Conservation (phyloP, 2,113 vertebrate genomes). For the Falcunculus frontatus region DNA sequence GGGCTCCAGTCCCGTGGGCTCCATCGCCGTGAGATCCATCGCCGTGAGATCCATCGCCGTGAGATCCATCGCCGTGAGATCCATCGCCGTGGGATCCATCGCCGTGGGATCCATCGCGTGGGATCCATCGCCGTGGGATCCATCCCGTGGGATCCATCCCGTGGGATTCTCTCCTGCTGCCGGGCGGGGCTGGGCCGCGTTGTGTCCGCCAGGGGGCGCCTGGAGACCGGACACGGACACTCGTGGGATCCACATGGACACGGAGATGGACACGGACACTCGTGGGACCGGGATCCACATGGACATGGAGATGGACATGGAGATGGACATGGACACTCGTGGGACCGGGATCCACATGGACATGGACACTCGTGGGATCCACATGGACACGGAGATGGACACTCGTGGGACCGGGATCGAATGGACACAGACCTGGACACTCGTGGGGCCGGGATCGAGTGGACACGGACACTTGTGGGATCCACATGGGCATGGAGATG, state of each 20-base stretch:
- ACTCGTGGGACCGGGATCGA: rapidly evolving
- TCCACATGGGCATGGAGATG: neutral
- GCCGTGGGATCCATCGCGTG: too few species aligned
- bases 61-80: too few species aligned
- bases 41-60: too few species aligned
- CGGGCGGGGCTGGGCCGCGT: too few species aligned
- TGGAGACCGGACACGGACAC: neutral
- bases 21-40: too few species aligned
- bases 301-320: neutral
- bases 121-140: too few species aligned
- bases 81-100: too few species aligned
- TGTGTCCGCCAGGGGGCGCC: conserved; percentile 1
- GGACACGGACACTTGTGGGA: rapidly evolving
- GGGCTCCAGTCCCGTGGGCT: too few species aligned
- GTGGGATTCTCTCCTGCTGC: neutral
- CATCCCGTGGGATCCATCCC: too few species aligned
- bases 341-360: neutral
- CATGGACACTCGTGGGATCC: neutral
- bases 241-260: neutral
- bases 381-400: neutral
- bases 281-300: too few species aligned
- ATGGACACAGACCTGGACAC: neutral
- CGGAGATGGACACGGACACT: rapidly evolving
- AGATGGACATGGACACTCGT: neutral
- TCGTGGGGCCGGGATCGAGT: rapidly evolving